Evolutionary conservation across 2,113 vertebrate species (phyloP).

Genomic region (Ciconia boyciana): DNA sequence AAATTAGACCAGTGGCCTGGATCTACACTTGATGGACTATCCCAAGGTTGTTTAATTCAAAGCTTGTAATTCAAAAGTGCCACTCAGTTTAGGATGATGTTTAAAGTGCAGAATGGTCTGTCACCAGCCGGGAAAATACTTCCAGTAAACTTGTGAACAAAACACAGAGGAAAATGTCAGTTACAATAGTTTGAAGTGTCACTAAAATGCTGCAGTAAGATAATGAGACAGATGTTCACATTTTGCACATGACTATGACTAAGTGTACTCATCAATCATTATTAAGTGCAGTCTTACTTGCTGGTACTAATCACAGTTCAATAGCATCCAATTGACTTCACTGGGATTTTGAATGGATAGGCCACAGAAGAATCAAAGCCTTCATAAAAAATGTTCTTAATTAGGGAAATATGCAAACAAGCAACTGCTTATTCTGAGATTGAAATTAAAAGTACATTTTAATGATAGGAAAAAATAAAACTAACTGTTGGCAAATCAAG

Average conservation of each 20-base stretch:
- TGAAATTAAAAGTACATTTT: background rate
- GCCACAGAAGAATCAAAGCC: background rate
- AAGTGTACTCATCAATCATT: background rate
- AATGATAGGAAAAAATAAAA: background rate
- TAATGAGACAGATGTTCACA: background rate
- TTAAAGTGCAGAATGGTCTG: background rate
- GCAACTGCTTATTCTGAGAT: background rate
- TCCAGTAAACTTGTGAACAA: background rate
- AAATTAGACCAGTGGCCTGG: background rate
- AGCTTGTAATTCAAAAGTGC: background rate
- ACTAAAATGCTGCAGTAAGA: background rate
- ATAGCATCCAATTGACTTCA: background rate
- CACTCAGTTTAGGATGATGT: background rate
- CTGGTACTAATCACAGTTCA: background rate
- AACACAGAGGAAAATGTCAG: background rate
- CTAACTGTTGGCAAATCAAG: background rate
- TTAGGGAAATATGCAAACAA: background rate
- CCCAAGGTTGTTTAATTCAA: background rate
- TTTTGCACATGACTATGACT: background rate
- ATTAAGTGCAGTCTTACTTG: background rate
- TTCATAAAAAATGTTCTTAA: background rate
- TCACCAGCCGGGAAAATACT: background rate
- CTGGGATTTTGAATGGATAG: background rate
- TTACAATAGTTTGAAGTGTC: background rate
- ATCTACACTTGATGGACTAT: background rate